Percentiles rank a stretch among this genome's conserved stretches.
These are phyloP conservation scores for Bombus picipes DNA, from an alignment of 1,140 invertebrate species.

Conservation along the genomic window DNA sequence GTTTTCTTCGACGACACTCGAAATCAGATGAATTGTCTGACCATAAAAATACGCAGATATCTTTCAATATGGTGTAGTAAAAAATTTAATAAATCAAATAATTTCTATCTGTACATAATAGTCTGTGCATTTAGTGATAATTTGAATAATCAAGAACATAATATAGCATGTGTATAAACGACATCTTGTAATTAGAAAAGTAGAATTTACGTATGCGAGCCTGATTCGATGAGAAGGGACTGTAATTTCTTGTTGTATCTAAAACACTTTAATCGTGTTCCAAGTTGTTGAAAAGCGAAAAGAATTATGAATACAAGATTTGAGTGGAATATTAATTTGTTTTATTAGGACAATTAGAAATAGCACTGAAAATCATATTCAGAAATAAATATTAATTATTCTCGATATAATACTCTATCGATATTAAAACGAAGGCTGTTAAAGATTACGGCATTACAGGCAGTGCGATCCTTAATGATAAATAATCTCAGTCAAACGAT, in stretches of 20 bases:
- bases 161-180: too few species aligned
- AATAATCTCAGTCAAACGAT: conserved; percentile 29
- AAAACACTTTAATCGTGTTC: background rate
- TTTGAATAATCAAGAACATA: too few species aligned
- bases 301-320: background rate
- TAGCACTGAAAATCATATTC: conserved; percentile 58
- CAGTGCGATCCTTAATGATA: conserved; percentile 39
- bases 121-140: too few species aligned
- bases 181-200: too few species aligned
- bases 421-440: conserved; percentile 50
- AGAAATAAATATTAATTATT: conserved; percentile 53
- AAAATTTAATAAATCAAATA: too few species aligned
- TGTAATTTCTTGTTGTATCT: background rate
- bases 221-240: too few species aligned
- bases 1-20: too few species aligned
- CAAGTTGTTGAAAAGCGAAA: background rate
- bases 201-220: too few species aligned
- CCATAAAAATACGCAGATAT: too few species aligned
- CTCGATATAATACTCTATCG: conserved; percentile 43
- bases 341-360: conserved; percentile 60
- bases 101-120: too few species aligned
- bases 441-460: conserved; percentile 28
- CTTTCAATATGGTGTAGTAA: too few species aligned
- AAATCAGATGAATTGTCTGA: too few species aligned
- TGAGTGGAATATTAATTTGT: conserved; percentile 52